Evolutionary conservation across 2,888 invertebrate species (phyloP), one percentile per base, ranked within the genome.

Genomic region (Ptilodon capucinus): DNA sequence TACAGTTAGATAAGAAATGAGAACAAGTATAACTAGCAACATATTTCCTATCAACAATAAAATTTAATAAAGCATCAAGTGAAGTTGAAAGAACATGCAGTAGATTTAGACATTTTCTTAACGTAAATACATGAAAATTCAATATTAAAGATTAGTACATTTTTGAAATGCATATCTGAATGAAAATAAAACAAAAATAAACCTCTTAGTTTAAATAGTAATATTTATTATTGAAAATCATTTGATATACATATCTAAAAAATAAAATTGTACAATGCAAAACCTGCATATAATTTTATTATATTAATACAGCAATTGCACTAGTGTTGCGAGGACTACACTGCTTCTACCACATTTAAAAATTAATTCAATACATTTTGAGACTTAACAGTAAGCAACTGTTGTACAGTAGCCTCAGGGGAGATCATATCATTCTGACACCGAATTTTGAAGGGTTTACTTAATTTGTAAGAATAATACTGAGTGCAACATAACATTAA

Each of bases 221-320:
- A 84, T 86, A 86, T 88, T 89, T 85, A 86, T 85, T 86, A 77
- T 79, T 82, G 84, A 86, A 85, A 85, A 87, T 81, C 79, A 85
- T 83, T 79, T 85, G 86, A 84, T 78, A 81, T 77, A 86, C 81
- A 84, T 84, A 84, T 85, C 85, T 87, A 88, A 83, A 84, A 86
- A 86, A 86, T 86, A 85, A 87, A 88, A 86, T 88, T 90, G 89
- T 90, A 89, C 90, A 89, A 87, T 86, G 87, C 88, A 90, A 78
- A 79, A 81, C 63, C 71, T 89, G 87, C 87, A 84, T 86, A 85
- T 86, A 87, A 86, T 86, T 88, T 86, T 81, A 77, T 78, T 71
- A 70, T 78, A 66, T 79, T 80, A 71, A 65, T 74, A 76, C 73
- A 84, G 86, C 84, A 83, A 90, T 91, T 91, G 90, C 90, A 90